Conservation (phyloP, 2,888 invertebrate genomes). For the Tetragonula carbonaria region DNA sequence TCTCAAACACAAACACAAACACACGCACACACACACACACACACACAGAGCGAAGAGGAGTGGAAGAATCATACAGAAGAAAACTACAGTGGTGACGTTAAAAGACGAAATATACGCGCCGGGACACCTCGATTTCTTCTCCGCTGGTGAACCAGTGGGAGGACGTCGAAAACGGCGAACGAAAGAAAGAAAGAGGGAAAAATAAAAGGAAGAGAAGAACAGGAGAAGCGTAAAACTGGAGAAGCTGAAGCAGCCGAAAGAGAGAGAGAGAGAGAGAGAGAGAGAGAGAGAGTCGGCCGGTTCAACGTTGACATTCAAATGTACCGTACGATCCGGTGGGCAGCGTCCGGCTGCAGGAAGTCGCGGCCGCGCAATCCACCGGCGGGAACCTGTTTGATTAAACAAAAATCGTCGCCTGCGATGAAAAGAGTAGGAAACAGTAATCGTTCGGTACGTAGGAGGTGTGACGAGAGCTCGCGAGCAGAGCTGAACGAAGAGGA, state of each 20-base stretch:
- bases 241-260: slow-evolving; percentile 12
- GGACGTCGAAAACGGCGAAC: slow-evolving; percentile 4
- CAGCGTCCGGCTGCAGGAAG: slow-evolving; percentile 62
- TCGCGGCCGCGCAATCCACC: slow-evolving; percentile 42
- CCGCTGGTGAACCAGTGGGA: not conserved
- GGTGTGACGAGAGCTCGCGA: slow-evolving; percentile 25
- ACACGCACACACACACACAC: too few relatives aligned
- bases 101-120: not conserved
- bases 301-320: slow-evolving; percentile 69
- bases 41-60: not conserved
- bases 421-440: slow-evolving; percentile 55
- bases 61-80: not conserved
- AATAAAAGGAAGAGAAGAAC: not conserved
- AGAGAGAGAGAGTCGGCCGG: slow-evolving; percentile 24
- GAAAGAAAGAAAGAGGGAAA: not conserved
- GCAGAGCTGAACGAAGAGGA: not conserved
- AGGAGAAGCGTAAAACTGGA: slow-evolving; percentile 37
- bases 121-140: not conserved
- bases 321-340: slow-evolving; percentile 63
- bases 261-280: too few relatives aligned
- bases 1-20: too few relatives aligned
- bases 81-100: not conserved
- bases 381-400: slow-evolving; percentile 73
- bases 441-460: slow-evolving; percentile 38
- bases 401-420: slow-evolving; percentile 70